Conservation (phyloP, 2,797 vertebrate species). For the Thamnophis elegans region DNA sequence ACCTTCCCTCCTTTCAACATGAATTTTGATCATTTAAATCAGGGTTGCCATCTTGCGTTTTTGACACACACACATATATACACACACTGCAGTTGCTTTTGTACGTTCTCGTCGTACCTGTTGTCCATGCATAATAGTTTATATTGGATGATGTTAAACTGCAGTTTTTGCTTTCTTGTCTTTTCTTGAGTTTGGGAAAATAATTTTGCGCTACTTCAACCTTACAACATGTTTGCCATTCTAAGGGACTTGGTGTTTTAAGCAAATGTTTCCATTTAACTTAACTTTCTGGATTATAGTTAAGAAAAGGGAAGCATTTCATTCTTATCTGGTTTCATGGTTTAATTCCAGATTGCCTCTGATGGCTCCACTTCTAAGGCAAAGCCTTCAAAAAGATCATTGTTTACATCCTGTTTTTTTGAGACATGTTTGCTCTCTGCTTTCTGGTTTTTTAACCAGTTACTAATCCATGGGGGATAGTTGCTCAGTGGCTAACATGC, state of each 20-base stretch:
- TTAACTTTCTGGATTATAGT: not conserved
- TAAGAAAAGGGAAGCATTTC: not conserved
- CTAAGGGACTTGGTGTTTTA: not conserved
- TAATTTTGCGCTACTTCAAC: not conserved
- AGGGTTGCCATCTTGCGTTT: too few species aligned
- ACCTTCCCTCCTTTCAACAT: too few species aligned
- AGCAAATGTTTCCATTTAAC: not conserved
- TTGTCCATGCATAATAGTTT: too few species aligned
- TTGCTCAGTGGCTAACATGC: too few species aligned
- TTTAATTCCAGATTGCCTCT: not conserved
- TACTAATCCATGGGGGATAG: too few species aligned
- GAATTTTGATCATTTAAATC: too few species aligned
- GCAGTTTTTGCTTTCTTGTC: not conserved
- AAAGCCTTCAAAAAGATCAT: not conserved
- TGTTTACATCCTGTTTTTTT: not conserved
- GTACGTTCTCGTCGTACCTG: too few species aligned
- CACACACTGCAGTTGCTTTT: too few species aligned
- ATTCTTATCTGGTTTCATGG: not conserved
- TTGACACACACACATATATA: too few species aligned
- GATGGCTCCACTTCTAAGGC: too few species aligned
- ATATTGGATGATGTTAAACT: not conserved
- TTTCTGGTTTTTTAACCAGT: not conserved
- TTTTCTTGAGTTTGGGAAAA: not conserved
- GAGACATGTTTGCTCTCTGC: not conserved
- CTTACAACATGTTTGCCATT: not conserved